phyloP scores from a whole-genome alignment of 2,113 vertebrate genomes.

The Apeltes quadracus region DNA sequence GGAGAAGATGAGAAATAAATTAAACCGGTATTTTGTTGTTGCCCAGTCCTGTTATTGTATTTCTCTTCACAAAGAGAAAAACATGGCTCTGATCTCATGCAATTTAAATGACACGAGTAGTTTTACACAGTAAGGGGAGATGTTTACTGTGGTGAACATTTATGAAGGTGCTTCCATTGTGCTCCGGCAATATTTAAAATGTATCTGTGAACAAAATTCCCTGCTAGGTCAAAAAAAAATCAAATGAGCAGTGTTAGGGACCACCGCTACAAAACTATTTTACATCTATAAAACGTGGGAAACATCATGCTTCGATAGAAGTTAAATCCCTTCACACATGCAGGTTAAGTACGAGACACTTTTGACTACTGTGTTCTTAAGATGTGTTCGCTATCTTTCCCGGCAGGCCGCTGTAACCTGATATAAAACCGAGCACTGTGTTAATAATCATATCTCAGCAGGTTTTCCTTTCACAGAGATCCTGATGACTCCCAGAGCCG shows the following conservation, averaged over 20 bases:
- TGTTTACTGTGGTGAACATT: background rate
- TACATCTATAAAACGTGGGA: conserved; percentile 13
- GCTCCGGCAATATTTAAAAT: background rate
- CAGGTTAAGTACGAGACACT: conserved; percentile 41
- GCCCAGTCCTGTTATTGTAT: too few species aligned
- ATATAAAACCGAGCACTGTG: conserved; percentile 44
- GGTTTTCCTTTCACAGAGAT: conserved; percentile 41
- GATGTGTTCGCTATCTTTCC: conserved; percentile 36
- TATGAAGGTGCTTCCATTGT: background rate
- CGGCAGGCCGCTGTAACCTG: conserved; percentile 29
- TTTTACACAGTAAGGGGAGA: background rate
- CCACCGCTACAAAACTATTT: background rate
- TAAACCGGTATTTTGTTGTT: conserved; percentile 31
- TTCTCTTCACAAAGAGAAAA: background rate
- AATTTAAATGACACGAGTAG: background rate
- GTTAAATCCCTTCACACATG: conserved; percentile 17
- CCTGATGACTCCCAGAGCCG: conserved; percentile 8
- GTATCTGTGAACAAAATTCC: background rate
- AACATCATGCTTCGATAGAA: background rate
- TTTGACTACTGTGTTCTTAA: conserved; percentile 25
- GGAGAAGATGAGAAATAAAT: conserved; percentile 1
- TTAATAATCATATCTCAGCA: conserved; percentile 52
- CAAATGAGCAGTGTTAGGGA: background rate
- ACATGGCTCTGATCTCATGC: background rate
- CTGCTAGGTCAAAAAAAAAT: background rate